Evolutionary conservation across 2,797 vertebrate species (phyloP).

Genomic region (Selene dorsalis): DNA sequence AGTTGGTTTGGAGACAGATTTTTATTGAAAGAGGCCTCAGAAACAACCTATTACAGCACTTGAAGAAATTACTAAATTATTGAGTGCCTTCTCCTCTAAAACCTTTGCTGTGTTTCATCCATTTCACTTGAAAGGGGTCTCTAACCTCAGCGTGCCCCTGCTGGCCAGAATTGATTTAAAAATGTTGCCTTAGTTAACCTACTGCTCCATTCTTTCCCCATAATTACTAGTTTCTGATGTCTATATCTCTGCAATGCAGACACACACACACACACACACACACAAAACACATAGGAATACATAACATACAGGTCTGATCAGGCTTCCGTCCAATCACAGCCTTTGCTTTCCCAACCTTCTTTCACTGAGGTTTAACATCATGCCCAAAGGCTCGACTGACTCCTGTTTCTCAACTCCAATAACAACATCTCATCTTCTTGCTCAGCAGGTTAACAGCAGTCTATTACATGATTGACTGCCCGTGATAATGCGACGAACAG

Average conservation of each 20-base stretch:
- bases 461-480: constrained; percentile 69
- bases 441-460: constrained; percentile 66
- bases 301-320: neutral
- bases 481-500: constrained; percentile 44
- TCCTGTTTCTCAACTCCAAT: constrained; percentile 23
- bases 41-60: constrained; percentile 63
- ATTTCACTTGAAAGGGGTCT: constrained; percentile 61
- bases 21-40: constrained; percentile 53
- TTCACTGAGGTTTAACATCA: constrained; percentile 2
- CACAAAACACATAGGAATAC: neutral
- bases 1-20: constrained; percentile 50
- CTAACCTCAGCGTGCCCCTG: constrained; percentile 24
- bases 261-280: neutral
- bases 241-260: neutral
- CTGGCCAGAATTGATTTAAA: constrained; percentile 40
- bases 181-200: constrained; percentile 42
- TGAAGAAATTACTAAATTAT: constrained; percentile 73
- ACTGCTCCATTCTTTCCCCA: constrained; percentile 29
- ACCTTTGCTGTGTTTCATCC: constrained; percentile 52
- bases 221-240: constrained; percentile 15
- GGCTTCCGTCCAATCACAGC: constrained; percentile 21
- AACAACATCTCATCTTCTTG: constrained; percentile 51
- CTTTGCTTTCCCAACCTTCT: neutral
- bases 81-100: constrained; percentile 52
- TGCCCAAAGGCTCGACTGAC: constrained; percentile 13